Evolutionary conservation across 92 coral and sea anemone genomes (phyloP).

Genomic region (Isaurus tuberculatus): DNA sequence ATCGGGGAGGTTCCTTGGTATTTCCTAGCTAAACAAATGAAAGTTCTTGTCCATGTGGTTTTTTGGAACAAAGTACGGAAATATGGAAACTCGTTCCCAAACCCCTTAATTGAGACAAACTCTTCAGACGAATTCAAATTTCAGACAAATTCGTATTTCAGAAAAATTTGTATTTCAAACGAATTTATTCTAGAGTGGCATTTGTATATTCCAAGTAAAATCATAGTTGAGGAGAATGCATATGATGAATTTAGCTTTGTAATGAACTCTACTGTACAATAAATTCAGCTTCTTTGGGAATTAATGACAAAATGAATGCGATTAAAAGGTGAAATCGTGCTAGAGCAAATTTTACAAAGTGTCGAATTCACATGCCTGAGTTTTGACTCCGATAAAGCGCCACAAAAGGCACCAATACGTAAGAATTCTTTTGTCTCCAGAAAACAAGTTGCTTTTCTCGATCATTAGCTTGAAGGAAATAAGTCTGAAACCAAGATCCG

Average conservation of each 20-base stretch:
- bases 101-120: neutral
- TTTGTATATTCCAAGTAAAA: neutral
- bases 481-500: too few relatives aligned
- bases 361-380: neutral
- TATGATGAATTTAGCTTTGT: neutral
- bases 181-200: too few relatives aligned
- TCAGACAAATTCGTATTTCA: neutral
- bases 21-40: conserved; percentile 13
- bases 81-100: neutral
- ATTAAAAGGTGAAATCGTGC: conserved; percentile 6
- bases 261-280: neutral
- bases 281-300: conserved; percentile 2
- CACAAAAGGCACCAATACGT: neutral
- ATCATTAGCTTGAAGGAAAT: too few relatives aligned
- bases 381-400: conserved; percentile 2
- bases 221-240: neutral
- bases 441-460: too few relatives aligned
- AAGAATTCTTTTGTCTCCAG: too few relatives aligned
- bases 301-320: neutral
- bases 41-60: conserved; percentile 8
- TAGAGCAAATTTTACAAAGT: neutral
- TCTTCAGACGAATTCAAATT: neutral
- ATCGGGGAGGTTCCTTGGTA: neutral
- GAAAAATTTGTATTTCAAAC: too few relatives aligned
- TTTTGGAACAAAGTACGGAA: conserved; percentile 19